These are phyloP conservation scores for Streblospio benedicti DNA, from an alignment of 1,140 invertebrate genomes.

Conservation along the genomic window DNA sequence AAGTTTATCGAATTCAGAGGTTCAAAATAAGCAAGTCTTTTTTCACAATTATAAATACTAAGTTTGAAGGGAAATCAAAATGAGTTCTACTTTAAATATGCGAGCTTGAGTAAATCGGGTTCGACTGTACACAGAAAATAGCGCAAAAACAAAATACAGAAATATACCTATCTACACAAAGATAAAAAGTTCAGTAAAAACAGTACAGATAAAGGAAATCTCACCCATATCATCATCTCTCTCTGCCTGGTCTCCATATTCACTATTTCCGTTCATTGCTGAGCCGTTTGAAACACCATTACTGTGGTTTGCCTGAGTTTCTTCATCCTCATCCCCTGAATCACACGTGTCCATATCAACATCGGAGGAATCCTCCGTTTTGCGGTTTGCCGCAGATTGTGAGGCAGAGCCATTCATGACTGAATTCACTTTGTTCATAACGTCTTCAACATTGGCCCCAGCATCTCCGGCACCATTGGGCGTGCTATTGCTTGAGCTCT, in stretches of 20 bases:
- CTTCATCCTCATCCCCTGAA: constrained; percentile 19
- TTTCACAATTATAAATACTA: too few relatives aligned
- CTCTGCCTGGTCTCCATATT: constrained; percentile 27
- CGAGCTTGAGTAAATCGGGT: too few relatives aligned
- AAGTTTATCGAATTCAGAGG: too few relatives aligned
- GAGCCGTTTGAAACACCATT: constrained; percentile 56
- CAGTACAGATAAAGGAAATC: too few relatives aligned
- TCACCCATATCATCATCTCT: constrained; percentile 44
- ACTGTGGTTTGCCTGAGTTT: constrained; percentile 24
- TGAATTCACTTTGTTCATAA: constrained; percentile 52
- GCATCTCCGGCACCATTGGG: constrained; percentile 13
- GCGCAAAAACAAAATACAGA: too few relatives aligned
- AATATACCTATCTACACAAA: too few relatives aligned
- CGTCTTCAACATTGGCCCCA: constrained; percentile 43
- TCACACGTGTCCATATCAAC: constrained; percentile 54
- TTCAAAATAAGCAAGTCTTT: too few relatives aligned
- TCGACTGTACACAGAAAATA: too few relatives aligned
- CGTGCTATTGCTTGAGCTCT: not conserved
- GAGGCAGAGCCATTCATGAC: constrained; percentile 39
- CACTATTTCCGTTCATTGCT: constrained; percentile 53
- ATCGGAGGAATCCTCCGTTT: constrained; percentile 45
- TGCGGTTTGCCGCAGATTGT: constrained; percentile 9
- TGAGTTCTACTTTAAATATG: too few relatives aligned
- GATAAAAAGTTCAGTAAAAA: too few relatives aligned
- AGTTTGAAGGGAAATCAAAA: too few relatives aligned